Evolutionary conservation across 2,113 vertebrate genomes (phyloP), one percentile per base, ranked within the genome.

Genomic region (Psammodynastes pulverulentus): DNA sequence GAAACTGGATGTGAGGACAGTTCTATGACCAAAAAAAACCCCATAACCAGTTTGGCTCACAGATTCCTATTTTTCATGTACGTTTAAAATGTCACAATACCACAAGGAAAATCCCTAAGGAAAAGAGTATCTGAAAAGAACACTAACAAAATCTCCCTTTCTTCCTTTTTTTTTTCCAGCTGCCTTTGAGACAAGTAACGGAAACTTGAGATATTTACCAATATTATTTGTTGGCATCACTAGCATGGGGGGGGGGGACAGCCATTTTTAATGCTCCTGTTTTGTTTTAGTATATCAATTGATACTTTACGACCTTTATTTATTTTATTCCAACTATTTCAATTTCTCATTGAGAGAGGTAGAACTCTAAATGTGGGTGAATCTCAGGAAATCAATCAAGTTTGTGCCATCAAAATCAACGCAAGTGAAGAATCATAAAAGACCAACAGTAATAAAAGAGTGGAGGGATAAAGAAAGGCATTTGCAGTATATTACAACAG

Each of bases 31-130:
- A 39, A 95, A 95, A 95, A 92, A 72, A n/a, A n/a, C n/a, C n/a
- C 92, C 94, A 93, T 96, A 95, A 92, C 84, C 0, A 0, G 92
- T 93, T 93, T 95, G 94, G 94, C 94, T 93, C 93, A 89, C 84
- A 90, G 94, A 95, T 88, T 94, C 53, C 93, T 93, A 1, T 3
- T 92, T 93, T 21, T 95, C 92, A 86, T 95, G 86, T 45, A 67
- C 93, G 90, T 96, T 95, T 96, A 95, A 97, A 95, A 92, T 95
- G 92, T 94, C 95, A 94, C 95, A 94, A 96, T 0, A 48, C 79
- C 92, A 96, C 87, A 95, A 91, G 95, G 96, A 95, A 96, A 95
- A 95, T 89, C 93, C 93, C 94, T 94, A 88, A 93, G 94, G 96
- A 96, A 96, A 58, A 91, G 94, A 79, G 34, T 15, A 21, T 19